Conservation (phyloP, 2,113 vertebrate species). For the Bubalus kerabau region DNA sequence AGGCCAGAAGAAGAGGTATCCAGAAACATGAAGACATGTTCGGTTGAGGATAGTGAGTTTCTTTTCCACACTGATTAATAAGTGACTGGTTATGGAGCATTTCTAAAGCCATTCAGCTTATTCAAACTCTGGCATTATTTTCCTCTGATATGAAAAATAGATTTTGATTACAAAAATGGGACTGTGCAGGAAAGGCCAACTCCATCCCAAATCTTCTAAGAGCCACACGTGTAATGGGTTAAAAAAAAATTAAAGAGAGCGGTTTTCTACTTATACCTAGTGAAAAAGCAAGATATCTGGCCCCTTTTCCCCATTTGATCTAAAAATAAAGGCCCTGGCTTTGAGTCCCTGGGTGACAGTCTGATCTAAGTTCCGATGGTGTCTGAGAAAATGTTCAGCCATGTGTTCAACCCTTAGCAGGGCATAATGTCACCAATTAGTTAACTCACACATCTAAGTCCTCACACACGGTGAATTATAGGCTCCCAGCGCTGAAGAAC, state of each 20-base stretch:
- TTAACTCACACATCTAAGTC: neutral
- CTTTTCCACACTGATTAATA: neutral
- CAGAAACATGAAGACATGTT: neutral
- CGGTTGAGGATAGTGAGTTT: neutral
- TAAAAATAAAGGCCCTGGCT: conserved; percentile 54
- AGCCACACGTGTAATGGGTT: neutral
- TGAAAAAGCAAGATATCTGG: neutral
- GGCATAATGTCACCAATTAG: conserved; percentile 9
- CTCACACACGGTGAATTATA: neutral
- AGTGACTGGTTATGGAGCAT: neutral
- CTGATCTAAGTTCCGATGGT: conserved; percentile 33
- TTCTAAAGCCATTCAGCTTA: neutral
- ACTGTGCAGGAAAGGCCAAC: neutral
- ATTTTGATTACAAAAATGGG: neutral
- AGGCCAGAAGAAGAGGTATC: neutral
- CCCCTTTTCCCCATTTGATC: neutral
- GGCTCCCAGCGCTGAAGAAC: neutral
- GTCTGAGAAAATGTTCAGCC: conserved; percentile 1
- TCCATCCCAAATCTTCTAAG: neutral
- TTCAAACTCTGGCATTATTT: neutral
- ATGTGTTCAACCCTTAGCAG: neutral
- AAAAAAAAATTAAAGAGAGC: neutral
- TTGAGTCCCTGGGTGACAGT: neutral
- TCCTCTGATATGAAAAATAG: neutral
- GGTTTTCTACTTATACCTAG: neutral